Evolutionary conservation across 2,888 invertebrate genomes (phyloP).

Genomic region (Liodrosophila aerea): DNA sequence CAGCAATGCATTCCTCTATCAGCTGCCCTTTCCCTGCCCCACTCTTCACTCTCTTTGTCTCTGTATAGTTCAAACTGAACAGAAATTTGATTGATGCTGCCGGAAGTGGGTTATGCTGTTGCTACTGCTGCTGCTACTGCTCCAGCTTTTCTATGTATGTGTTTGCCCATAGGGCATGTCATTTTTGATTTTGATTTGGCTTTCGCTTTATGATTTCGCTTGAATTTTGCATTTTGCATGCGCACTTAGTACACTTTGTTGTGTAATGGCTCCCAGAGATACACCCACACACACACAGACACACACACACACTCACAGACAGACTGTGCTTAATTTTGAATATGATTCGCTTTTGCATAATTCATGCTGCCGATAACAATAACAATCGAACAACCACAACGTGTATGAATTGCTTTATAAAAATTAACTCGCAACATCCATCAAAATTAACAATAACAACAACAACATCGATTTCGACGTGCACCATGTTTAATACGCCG

Average conservation of each 20-base stretch:
- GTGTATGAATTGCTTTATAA: neutral
- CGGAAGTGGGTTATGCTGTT: conserved; percentile 58
- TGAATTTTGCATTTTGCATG: conserved; percentile 37
- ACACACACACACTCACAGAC: conserved; percentile 13
- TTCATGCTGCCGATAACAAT: conserved; percentile 40
- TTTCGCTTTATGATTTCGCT: conserved; percentile 38
- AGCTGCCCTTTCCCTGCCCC: conserved; percentile 1
- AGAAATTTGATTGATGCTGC: conserved; percentile 66
- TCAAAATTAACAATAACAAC: conserved; percentile 22
- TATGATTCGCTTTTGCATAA: conserved; percentile 44
- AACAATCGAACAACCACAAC: conserved; percentile 21
- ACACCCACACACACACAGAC: conserved; percentile 10
- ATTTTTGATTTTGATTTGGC: conserved; percentile 39
- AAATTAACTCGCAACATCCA: conserved; percentile 11
- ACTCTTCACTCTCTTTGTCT: neutral
- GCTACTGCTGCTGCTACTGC: conserved; percentile 6
- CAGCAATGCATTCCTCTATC: conserved; percentile 10
- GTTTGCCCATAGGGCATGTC: conserved; percentile 40
- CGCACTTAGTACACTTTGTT: conserved; percentile 11
- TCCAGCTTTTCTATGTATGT: neutral
- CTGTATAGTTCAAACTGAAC: conserved; percentile 6
- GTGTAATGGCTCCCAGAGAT: conserved; percentile 61
- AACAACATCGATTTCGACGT: conserved; percentile 8
- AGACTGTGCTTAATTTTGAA: conserved; percentile 36
- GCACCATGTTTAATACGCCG: conserved; percentile 11